phyloP scores from a whole-genome alignment of 2,797 vertebrate genomes.

The Sebastolobus alascanus region DNA sequence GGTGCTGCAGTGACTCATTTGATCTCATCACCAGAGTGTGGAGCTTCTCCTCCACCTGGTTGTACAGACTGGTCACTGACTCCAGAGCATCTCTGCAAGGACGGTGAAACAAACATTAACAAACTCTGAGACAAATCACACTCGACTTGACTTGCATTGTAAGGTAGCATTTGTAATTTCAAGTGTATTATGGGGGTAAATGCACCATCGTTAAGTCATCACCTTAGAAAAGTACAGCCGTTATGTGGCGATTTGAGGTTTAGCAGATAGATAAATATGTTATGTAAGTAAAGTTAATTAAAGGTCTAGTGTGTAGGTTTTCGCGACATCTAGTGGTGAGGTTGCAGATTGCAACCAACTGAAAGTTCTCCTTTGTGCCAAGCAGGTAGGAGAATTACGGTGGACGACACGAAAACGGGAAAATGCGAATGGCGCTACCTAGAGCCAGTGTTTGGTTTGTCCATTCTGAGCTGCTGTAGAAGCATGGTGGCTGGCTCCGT shows the following conservation, averaged over 20 bases:
- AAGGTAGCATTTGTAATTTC: not conserved
- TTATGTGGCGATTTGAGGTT: not conserved
- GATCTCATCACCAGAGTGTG: slow-evolving; percentile 92
- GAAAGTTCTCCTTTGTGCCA: too few species aligned
- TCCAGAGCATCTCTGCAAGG: slow-evolving; percentile 86
- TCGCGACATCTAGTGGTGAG: too few species aligned
- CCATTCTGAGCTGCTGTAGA: too few species aligned
- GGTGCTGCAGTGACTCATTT: slow-evolving; percentile 89
- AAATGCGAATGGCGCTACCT: too few species aligned
- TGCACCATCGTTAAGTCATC: not conserved
- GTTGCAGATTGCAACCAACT: too few species aligned
- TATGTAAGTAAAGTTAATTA: not conserved
- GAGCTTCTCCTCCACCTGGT: slow-evolving; percentile 92
- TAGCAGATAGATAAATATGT: not conserved
- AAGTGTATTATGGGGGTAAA: not conserved
- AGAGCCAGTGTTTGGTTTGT: too few species aligned
- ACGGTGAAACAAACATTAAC: not conserved
- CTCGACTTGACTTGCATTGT: not conserved
- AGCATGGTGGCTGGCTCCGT: too few species aligned
- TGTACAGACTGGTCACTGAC: slow-evolving; percentile 87
- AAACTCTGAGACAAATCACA: slow-evolving; percentile 1
- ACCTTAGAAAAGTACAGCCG: not conserved
- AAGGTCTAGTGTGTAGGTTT: too few species aligned
- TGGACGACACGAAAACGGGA: too few species aligned
- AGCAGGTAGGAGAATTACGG: too few species aligned